These are phyloP conservation scores for Drosophila oshimai DNA, from an alignment of 1,140 invertebrate genomes.

Conservation along the genomic window DNA sequence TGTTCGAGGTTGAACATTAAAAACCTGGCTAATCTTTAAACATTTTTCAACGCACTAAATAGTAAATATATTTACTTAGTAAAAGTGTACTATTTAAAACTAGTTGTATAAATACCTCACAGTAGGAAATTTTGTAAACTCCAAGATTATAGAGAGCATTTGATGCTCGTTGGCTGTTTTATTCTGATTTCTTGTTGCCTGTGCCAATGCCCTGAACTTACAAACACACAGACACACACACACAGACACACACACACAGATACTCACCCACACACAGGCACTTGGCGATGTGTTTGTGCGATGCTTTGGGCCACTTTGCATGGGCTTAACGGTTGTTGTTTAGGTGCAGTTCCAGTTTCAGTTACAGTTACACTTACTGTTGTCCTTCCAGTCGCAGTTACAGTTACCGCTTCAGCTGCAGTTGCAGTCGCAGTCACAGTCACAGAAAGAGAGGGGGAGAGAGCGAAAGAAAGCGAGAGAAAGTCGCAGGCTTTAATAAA, in stretches of 20 bases:
- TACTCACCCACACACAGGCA: neutral
- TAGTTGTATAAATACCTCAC: too few relatives aligned
- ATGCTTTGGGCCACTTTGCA: conserved; percentile 66
- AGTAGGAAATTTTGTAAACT: too few relatives aligned
- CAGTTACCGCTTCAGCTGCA: conserved; percentile 15
- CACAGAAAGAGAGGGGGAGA: conserved; percentile 2
- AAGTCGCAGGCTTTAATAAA: conserved; percentile 40
- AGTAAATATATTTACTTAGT: too few relatives aligned
- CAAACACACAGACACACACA: neutral
- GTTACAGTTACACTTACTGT: conserved; percentile 22
- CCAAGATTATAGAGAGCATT: conserved; percentile 19
- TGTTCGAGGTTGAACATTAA: too few relatives aligned
- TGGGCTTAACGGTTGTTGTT: conserved; percentile 71
- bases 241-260: neutral
- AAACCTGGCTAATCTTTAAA: too few relatives aligned
- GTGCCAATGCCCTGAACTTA: conserved; percentile 44
- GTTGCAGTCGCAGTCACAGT: conserved; percentile 30
- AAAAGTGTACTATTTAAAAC: too few relatives aligned
- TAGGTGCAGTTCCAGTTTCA: conserved; percentile 67
- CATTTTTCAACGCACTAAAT: too few relatives aligned
- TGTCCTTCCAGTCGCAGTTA: conserved; percentile 13
- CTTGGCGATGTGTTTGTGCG: conserved; percentile 13
- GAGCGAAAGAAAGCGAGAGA: neutral
- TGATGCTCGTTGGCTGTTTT: conserved; percentile 4
- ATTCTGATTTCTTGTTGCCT: neutral